Base-by-base conservation (phyloP, 2,888 invertebrate species). In the Trissonchulus latispiculum region DNA sequence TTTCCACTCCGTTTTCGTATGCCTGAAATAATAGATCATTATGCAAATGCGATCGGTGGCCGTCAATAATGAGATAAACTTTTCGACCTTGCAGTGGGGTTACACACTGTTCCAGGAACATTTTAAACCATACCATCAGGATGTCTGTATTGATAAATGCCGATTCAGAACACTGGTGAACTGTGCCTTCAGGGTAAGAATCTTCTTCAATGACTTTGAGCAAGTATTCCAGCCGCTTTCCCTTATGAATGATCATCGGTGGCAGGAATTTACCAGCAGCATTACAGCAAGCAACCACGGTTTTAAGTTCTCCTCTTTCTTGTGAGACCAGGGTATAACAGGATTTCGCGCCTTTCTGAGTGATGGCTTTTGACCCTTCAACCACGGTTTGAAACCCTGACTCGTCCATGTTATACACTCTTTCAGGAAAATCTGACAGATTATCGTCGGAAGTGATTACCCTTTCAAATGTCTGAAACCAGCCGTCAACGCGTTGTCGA, bases 341-440 rank as follows among this genome's bases (percentile, higher is more conserved):
- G n/a, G 2, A 32, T 68, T 68, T 68, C 8, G 69, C 33, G 23
- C 69, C 69, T 36, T 32, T 68, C 69, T 23, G 2, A 28, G 69
- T n/a, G 33, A 68, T n/a, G 2, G 36, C 69, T n/a, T 68, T 68
- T n/a, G 8, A 28, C n/a, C 29, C 8, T n/a, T 32, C 33, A 8
- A 36, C 35, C 28, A 68, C 69, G 36, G n/a, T 36, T 33, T 68
- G 69, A 8, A 68, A 15, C 8, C 69, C 69, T 2, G 32, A 35
- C 36, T 68, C 69, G n/a, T 68, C 69, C 69, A 68, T 36, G n/a
- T 68, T 68, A 23, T n/a, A 68, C 31, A 68, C 36, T 2, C 31
- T 32, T n/a, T 68, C 69, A 28, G 69, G 69, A 36, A 8, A 8
- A 68, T 23, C 15, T 8, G 31, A 35, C 3, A 68, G 36, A n/a